A percentile compares a stretch with the other conserved stretches of the same genome.
phyloP scores from a whole-genome alignment of 64 coral and sea anemone genomes.

The Cladopsammia gracilis region DNA sequence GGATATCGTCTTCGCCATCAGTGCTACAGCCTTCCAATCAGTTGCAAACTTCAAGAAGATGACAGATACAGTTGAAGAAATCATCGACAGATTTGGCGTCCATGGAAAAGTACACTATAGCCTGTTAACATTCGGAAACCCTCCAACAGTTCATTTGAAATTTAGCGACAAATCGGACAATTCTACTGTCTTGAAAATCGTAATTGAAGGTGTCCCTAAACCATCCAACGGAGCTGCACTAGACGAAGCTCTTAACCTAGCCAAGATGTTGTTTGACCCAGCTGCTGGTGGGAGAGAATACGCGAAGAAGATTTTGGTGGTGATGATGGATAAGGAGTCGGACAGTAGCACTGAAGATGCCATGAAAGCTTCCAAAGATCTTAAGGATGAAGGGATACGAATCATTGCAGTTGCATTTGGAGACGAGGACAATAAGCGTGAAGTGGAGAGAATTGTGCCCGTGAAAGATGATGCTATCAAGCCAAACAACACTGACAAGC shows the following conservation, averaged over 20 bases:
- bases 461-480: constrained; percentile 67
- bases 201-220: constrained; percentile 55
- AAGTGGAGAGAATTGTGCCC: constrained; percentile 50
- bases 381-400: constrained; percentile 62
- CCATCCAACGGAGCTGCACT: constrained; percentile 58
- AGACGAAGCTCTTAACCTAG: constrained; percentile 28
- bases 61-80: constrained; percentile 74
- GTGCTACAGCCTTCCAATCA: constrained; percentile 45
- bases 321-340: constrained; percentile 80
- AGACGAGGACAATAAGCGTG: constrained; percentile 41
- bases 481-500: constrained; percentile 28
- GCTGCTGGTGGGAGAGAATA: constrained; percentile 39
- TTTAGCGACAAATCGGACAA: constrained; percentile 53
- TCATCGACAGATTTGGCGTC: constrained; percentile 76
- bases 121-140: constrained; percentile 76
- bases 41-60: constrained; percentile 79
- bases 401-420: constrained; percentile 78
- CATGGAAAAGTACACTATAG: constrained; percentile 75
- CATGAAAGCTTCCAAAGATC: constrained; percentile 22
- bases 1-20: constrained; percentile 83
- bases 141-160: constrained; percentile 59
- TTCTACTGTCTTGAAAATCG: constrained; percentile 58
- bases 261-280: constrained; percentile 48
- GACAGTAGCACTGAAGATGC: constrained; percentile 72
- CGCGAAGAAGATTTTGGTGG: constrained; percentile 73